Conservation (phyloP, 1,140 invertebrate species). For the Sinonovacula constricta region DNA sequence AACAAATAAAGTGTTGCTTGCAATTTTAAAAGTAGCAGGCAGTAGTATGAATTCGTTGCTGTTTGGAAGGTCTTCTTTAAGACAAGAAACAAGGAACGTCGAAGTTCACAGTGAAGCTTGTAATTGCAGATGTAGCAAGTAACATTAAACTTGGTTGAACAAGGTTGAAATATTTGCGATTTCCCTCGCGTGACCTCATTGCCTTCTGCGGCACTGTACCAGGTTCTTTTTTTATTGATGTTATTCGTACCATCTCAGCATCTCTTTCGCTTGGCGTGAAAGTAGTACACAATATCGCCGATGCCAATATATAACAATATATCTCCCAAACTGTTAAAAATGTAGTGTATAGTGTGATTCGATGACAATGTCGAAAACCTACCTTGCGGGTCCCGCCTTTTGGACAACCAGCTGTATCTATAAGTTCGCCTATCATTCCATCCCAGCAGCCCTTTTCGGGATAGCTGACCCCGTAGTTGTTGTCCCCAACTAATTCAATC, state of each 20-base stretch:
- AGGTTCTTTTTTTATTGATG: no score
- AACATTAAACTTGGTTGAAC: conserved; percentile 2
- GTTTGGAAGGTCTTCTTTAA: no score
- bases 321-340: neutral
- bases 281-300: no score
- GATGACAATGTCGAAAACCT: conserved; percentile 73
- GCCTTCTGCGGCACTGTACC: no score
- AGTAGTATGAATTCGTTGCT: no score
- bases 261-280: neutral
- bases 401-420: conserved; percentile 79
- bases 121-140: no score
- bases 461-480: conserved; percentile 90
- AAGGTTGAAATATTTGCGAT: neutral
- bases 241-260: no score
- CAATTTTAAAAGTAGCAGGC: no score
- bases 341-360: neutral
- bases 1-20: no score
- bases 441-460: conserved; percentile 90
- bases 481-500: conserved; percentile 93
- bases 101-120: no score
- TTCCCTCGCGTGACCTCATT: no score
- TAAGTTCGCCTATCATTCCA: conserved; percentile 97
- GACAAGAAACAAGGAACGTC: no score
- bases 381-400: conserved; percentile 81
- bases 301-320: neutral